Evolutionary conservation across 2,888 invertebrate species (phyloP).

Genomic region (Diplolepis rosae): DNA sequence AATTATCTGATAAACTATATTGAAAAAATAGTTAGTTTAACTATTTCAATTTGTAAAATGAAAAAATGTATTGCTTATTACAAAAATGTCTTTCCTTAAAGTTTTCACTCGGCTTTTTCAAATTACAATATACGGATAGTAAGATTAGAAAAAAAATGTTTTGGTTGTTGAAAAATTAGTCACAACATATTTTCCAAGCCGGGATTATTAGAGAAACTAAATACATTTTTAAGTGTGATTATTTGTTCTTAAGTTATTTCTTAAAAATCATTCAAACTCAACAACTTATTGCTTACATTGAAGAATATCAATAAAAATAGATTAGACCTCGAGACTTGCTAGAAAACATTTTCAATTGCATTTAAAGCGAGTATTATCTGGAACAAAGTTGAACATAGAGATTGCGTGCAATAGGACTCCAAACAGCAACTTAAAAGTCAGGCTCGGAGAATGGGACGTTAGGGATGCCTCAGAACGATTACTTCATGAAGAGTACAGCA

Average conservation of each 20-base stretch:
- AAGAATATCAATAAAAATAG: background rate
- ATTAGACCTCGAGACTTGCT: background rate
- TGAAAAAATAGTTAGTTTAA: no score
- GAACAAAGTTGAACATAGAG: slow-evolving; percentile 44
- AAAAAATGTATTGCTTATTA: no score
- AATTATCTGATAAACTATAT: background rate
- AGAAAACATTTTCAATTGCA: background rate
- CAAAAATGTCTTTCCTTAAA: no score
- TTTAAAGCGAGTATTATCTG: slow-evolving; percentile 26
- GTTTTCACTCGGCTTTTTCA: no score
- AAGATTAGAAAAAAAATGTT: background rate
- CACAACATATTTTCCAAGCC: no score
- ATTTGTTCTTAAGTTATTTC: no score
- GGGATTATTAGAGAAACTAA: no score
- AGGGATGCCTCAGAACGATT: slow-evolving; percentile 87
- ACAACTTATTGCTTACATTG: background rate
- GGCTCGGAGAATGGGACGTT: slow-evolving; percentile 95
- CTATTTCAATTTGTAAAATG: no score
- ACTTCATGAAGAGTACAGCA: slow-evolving; percentile 90
- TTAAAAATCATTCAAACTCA: no score
- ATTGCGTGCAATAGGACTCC: slow-evolving; percentile 80
- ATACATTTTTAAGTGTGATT: no score
- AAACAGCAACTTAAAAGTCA: slow-evolving; percentile 89
- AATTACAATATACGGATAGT: no score
- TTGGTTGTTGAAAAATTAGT: no score